Base-by-base conservation (phyloP, 2,888 invertebrate species). In the Caenorhabditis afra region DNA sequence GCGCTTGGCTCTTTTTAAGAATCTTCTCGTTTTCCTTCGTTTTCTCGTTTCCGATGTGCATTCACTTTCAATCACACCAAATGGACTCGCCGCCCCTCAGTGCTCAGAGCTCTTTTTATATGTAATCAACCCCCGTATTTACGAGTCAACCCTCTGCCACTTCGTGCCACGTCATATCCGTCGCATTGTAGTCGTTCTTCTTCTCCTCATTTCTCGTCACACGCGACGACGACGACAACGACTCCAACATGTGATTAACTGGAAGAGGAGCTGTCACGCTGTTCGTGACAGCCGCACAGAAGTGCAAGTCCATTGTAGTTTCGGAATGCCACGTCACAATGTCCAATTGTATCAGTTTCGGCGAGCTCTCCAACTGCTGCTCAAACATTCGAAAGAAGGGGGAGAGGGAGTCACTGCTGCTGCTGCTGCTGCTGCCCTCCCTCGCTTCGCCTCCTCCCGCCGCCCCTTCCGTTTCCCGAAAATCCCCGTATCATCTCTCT, bases 401-500 rank as follows among this genome's bases (percentile, higher is more conserved):
- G 7, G 29, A 29, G 29, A 29, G 29, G 7, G 29, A 29, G 29
- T n/a, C n/a, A 29, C 29, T 29, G 4, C 29, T 7, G 29, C 29
- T 7, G 4, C 29, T 7, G 29, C 29, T 29, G 29, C 29, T 29
- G 29, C 29, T 29, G 4, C 3, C 4, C 7, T 29, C 29, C 29
- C 52, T 50, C 29, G 58, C 58, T 39, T 18, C 39, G 29, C 50
- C 11, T n/a, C 37, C 49, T 14, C 23, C 58, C 49, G 44, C 53
- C 70, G 45, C 55, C 49, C 59, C 62, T 71, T 71, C 62, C 70
- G 61, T 61, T 70, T 44, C 61, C 70, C 29, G 29, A 29, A 41
- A 62, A 64, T 64, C 71, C 71, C 29, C 52, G 68, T 70, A 71
- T 71, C 71, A 71, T 71, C 71, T 71, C 53, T 62, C 53, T 62